Evolutionary conservation across 2,888 invertebrate species (phyloP).

Genomic region (Gonocerus acuteangulatus): DNA sequence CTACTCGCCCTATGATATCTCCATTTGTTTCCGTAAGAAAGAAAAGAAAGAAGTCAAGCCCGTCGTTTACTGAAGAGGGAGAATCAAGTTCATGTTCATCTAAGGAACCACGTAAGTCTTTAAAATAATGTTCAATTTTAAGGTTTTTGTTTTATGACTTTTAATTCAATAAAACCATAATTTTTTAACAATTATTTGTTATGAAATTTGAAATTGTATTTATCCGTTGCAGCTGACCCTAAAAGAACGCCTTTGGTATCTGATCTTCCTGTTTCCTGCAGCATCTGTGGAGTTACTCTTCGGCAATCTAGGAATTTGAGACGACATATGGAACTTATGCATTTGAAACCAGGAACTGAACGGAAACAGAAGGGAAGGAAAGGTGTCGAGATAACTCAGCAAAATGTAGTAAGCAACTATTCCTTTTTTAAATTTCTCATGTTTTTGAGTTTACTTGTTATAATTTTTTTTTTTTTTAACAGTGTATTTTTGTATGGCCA

Average conservation of each 20-base stretch:
- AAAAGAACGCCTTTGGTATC: slow-evolving; percentile 35
- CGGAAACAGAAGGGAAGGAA: neutral
- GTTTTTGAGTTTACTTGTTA: too few species aligned
- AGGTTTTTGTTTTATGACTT: too few species aligned
- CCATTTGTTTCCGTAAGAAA: slow-evolving; percentile 10
- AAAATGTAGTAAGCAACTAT: too few species aligned
- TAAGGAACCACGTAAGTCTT: neutral
- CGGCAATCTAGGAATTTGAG: slow-evolving; percentile 39
- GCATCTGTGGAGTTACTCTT: slow-evolving; percentile 38
- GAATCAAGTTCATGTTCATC: neutral
- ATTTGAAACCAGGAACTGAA: slow-evolving; percentile 30
- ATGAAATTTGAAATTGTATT: too few species aligned
- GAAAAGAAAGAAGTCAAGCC: neutral
- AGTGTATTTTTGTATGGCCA: too few species aligned
- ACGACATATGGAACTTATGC: slow-evolving; percentile 39
- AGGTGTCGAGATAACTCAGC: neutral
- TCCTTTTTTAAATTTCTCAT: too few species aligned
- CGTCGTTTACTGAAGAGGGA: neutral
- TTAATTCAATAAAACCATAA: too few species aligned
- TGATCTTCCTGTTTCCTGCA: slow-evolving; percentile 39
- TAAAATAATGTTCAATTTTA: too few species aligned
- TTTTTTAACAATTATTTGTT: too few species aligned
- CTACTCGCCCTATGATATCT: neutral
- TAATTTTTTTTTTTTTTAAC: too few species aligned
- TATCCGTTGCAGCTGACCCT: neutral